Evolutionary conservation across 2,113 vertebrate genomes (phyloP).

Genomic region (Chloropsis hardwickii): DNA sequence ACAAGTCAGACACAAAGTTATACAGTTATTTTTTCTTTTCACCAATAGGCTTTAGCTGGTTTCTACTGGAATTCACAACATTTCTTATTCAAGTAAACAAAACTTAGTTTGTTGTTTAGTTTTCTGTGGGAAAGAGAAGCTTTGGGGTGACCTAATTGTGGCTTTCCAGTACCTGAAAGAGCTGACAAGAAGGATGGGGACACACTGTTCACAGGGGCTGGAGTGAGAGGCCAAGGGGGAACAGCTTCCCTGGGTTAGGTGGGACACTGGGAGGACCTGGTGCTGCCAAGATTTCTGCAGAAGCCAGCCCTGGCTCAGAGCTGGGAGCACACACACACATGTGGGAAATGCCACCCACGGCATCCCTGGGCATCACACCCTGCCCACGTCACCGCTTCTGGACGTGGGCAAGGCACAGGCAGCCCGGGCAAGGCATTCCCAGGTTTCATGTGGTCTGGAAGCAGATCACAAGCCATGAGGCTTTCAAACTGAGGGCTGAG

Average conservation of each 20-base stretch:
- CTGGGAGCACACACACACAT: rapidly evolving
- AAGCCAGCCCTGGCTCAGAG: neutral
- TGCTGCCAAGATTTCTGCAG: neutral
- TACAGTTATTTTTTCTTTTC: neutral
- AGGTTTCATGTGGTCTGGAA: slow-evolving; percentile 7
- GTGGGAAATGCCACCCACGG: neutral
- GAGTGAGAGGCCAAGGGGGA: neutral
- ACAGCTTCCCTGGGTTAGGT: neutral
- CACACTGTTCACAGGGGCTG: neutral
- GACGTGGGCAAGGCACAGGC: neutral
- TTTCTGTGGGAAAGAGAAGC: neutral
- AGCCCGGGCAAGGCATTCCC: neutral
- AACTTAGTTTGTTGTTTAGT: neutral
- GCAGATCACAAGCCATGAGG: neutral
- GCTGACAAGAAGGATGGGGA: neutral
- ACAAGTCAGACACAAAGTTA: neutral
- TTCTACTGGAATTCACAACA: neutral
- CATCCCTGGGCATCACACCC: neutral
- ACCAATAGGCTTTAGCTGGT: neutral
- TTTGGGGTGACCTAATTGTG: neutral
- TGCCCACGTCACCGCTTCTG: neutral
- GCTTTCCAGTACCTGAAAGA: neutral
- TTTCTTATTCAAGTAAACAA: neutral
- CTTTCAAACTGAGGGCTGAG: neutral
- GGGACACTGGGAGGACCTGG: neutral